phyloP scores from a whole-genome alignment of 2,113 vertebrate species.

The Passer montanus region DNA sequence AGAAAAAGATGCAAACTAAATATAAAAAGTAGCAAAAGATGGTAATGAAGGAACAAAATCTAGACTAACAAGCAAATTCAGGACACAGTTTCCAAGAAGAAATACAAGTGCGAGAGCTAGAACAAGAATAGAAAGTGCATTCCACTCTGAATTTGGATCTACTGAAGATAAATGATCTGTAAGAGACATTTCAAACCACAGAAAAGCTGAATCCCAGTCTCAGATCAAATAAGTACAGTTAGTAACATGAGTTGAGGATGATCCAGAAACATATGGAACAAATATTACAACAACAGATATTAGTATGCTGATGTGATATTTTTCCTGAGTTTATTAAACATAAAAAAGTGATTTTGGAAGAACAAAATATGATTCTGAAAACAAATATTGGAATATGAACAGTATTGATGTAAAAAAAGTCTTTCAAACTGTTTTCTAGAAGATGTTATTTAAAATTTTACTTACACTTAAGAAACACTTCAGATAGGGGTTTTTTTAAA shows the following conservation, averaged over 20 bases:
- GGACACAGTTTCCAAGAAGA: neutral
- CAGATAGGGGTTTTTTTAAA: no score
- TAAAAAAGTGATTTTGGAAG: constrained; percentile 29
- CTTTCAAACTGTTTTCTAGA: neutral
- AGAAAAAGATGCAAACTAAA: neutral
- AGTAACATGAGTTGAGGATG: constrained; percentile 1
- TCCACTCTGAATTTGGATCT: constrained; percentile 14
- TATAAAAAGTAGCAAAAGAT: neutral
- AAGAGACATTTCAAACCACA: constrained; percentile 44
- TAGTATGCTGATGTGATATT: constrained; percentile 6
- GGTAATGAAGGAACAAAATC: neutral
- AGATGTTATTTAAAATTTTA: neutral
- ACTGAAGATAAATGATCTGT: constrained; percentile 40
- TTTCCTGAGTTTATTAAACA: constrained; percentile 24
- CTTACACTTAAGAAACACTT: neutral
- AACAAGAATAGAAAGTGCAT: constrained; percentile 22
- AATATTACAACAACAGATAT: constrained; percentile 32
- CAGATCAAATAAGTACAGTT: constrained; percentile 12
- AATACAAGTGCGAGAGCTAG: constrained; percentile 9
- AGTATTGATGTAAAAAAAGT: neutral
- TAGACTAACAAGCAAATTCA: neutral
- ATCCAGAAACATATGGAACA: constrained; percentile 43
- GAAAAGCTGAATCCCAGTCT: constrained; percentile 14
- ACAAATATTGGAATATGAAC: neutral
- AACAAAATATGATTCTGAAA: neutral